phyloP scores from a whole-genome alignment of 2,113 vertebrate species.

The Perca schrenkii region DNA sequence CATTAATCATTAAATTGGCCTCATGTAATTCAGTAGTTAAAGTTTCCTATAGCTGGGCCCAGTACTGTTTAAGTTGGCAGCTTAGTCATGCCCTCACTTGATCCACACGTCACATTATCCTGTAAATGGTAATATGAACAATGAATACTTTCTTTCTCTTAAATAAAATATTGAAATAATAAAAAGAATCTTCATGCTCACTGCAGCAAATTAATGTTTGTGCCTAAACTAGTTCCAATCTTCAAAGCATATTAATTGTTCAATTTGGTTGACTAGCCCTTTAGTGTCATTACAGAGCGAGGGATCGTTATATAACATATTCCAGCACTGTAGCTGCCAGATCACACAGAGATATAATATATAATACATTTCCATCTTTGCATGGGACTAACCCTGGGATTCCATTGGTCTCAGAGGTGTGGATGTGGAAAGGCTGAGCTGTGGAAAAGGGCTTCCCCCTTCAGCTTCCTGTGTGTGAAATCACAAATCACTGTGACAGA shows the following conservation, averaged over 20 bases:
- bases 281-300: not conserved
- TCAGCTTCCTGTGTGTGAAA: slow-evolving; percentile 31
- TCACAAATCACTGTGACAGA: slow-evolving; percentile 63
- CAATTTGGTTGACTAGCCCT: not conserved
- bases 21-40: not conserved
- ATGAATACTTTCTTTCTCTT: not conserved
- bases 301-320: slow-evolving; percentile 46
- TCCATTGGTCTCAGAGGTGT: slow-evolving; percentile 54
- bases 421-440: slow-evolving; percentile 35
- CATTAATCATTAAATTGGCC: slow-evolving; percentile 14
- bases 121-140: not conserved
- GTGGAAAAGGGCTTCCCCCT: slow-evolving; percentile 71
- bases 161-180: not conserved
- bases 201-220: not conserved
- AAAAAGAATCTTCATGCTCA: not conserved
- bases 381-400: slow-evolving; percentile 42
- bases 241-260: not conserved
- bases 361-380: slow-evolving; percentile 38
- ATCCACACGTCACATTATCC: slow-evolving; percentile 1
- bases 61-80: not conserved
- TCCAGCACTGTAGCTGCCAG: slow-evolving; percentile 21
- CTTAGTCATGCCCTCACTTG: not conserved
- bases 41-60: slow-evolving; percentile 18
- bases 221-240: not conserved
- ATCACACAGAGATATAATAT: slow-evolving; percentile 54